phyloP scores from a whole-genome alignment of 2,113 vertebrate genomes.

The Clinocottus analis region DNA sequence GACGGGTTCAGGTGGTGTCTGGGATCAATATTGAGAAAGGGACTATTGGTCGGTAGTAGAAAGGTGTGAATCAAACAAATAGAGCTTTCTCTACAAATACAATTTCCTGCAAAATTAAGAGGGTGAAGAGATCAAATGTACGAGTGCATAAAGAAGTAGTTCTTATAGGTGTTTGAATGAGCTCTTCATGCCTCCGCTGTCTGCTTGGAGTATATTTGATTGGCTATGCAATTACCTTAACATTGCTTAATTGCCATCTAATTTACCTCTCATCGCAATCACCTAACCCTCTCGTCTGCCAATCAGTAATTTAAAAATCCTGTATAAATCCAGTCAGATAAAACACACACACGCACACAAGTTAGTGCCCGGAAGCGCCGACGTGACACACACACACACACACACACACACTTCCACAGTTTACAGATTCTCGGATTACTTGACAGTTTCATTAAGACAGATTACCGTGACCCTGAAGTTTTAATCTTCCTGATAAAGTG shows the following conservation, averaged over 20 bases:
- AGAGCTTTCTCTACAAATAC: not conserved
- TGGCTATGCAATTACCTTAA: conserved; percentile 70
- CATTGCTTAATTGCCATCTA: conserved; percentile 72
- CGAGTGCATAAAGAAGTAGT: conserved; percentile 43
- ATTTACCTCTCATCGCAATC: conserved; percentile 67
- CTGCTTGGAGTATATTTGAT: conserved; percentile 70
- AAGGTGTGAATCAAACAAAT: conserved; percentile 30
- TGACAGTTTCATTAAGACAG: conserved; percentile 73
- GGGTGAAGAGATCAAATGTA: conserved; percentile 37
- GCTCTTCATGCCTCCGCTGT: conserved; percentile 56
- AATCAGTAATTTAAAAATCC: conserved; percentile 62
- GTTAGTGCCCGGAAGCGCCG: not conserved
- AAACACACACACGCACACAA: conserved; percentile 24
- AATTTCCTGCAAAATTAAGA: conserved; percentile 34
- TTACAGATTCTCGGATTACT: conserved; percentile 58
- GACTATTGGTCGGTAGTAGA: not conserved
- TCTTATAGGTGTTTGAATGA: conserved; percentile 66
- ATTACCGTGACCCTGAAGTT: conserved; percentile 66
- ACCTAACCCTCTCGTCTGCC: conserved; percentile 57
- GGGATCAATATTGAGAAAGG: conserved; percentile 3
- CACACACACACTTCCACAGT: conserved; percentile 25
- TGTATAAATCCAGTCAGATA: conserved; percentile 29
- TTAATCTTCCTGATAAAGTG: conserved; percentile 71
- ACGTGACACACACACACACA: not conserved
- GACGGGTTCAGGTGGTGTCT: conserved; percentile 19